Base-by-base conservation (phyloP, 1,140 invertebrate genomes). In the Anastatus disparis region DNA sequence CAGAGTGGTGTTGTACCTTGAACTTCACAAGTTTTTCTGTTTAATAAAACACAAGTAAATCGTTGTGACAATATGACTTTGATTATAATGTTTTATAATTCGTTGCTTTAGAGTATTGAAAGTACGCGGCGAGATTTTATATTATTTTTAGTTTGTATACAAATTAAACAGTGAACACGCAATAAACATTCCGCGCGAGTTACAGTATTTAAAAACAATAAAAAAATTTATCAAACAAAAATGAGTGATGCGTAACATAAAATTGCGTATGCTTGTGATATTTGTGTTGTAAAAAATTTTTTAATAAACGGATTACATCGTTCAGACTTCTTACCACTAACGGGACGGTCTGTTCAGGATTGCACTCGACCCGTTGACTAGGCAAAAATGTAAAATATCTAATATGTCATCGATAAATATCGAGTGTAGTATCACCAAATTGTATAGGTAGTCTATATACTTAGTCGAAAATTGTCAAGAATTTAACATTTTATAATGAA, bases 281-380 rank as follows among this genome's bases (percentile, higher is more conserved):
- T 12, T 1, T 35, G 13, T 44, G 26, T 63, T 69, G 9, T 69
- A 69, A 3, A 62, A n/a, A 71, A 46, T 62, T 70, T 74, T 58
- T 74, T 76, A 74, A 64, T 70, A 77, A 78, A 63, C 72, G 66
- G 50, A 70, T 78, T 69, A 55, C 59, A 73, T 78, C 72, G 50
- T 70, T 69, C 67, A 69, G 70, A 78, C 74, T 72, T 74, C 72
- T 79, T 78, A 80, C 55, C 52, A 75, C 74, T 75, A 74, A 79
- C 74, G 53, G 75, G 72, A 78, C 69, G 67, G 63, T 38, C 22
- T 63, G 66, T 69, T 76, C 40, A 71, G 59, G 66, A 79, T 74
- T 78, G 73, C 71, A 76, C 72, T 55, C 73, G 69, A 69, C 66
- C 74, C 77, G 71, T 79, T 81, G 78, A 79, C 79, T 81, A 80